Percentiles rank a stretch among this genome's conserved stretches.
Conservation (phyloP, 2,888 invertebrate genomes). For the Deilephila elpenor region DNA sequence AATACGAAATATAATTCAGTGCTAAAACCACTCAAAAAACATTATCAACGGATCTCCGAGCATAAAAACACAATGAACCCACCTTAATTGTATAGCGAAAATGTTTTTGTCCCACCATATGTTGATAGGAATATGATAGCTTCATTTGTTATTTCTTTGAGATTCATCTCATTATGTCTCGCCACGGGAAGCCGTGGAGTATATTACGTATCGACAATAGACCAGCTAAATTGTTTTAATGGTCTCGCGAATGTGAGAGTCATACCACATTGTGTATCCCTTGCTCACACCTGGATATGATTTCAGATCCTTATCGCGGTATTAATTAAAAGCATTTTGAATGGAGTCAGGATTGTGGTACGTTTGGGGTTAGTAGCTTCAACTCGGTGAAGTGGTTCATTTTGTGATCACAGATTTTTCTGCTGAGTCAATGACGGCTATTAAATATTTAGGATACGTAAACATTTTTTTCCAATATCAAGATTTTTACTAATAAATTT, state of each 20-base stretch:
- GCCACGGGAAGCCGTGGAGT: conserved; percentile 66
- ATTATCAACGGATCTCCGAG: conserved; percentile 33
- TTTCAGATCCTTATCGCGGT: conserved; percentile 71
- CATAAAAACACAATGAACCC: conserved; percentile 47
- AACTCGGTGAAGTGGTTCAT: neutral
- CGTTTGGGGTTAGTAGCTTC: neutral
- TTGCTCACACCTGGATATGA: conserved; percentile 69
- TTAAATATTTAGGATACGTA: neutral
- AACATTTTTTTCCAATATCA: neutral
- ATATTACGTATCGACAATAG: conserved; percentile 71
- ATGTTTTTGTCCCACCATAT: conserved; percentile 62
- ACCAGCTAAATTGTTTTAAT: conserved; percentile 82
- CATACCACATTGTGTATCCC: conserved; percentile 76
- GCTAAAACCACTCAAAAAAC: conserved; percentile 24
- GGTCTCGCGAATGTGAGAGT: conserved; percentile 70
- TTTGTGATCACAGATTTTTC: neutral
- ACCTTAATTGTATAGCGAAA: conserved; percentile 51
- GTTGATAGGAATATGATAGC: conserved; percentile 73
- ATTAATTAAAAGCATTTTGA: conserved; percentile 61
- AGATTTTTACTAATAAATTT: neutral
- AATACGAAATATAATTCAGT: conserved; percentile 2
- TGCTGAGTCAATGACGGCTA: neutral
- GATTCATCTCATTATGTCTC: conserved; percentile 79
- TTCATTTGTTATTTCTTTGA: conserved; percentile 74
- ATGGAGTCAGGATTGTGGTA: neutral